Percentiles rank a stretch among this genome's conserved stretches.
Evolutionary conservation across 2,797 vertebrate genomes (phyloP).

Genomic region (Anas bernieri): DNA sequence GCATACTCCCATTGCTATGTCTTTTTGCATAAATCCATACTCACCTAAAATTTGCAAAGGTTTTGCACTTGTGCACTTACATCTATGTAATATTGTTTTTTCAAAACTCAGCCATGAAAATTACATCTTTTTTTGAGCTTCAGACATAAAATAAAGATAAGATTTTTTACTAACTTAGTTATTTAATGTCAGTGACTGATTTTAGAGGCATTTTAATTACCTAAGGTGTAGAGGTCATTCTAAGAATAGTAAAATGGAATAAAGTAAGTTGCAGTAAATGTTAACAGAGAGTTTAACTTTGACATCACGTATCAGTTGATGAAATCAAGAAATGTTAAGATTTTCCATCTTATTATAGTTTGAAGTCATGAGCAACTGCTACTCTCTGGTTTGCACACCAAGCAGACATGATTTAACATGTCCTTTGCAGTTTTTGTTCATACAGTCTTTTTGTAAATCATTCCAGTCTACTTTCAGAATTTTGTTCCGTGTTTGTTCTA

Average conservation of each 20-base stretch:
- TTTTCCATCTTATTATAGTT: not conserved
- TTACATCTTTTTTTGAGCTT: not conserved
- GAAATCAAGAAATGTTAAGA: not conserved
- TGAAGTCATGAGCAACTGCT: not conserved
- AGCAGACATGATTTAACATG: not conserved
- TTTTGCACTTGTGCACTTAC: conserved; percentile 28
- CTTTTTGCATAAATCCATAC: not conserved
- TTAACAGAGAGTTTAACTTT: conserved; percentile 14
- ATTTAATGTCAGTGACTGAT: not conserved
- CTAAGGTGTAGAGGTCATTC: conserved; percentile 3
- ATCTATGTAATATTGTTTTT: not conserved
- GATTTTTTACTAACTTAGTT: not conserved
- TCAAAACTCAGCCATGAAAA: not conserved
- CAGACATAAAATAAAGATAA: not conserved
- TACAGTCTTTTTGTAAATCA: not conserved
- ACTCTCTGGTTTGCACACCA: not conserved
- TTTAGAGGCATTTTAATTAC: conserved; percentile 23
- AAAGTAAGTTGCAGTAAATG: not conserved
- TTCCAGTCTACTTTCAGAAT: not conserved
- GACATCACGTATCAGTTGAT: not conserved
- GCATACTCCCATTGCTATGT: not conserved
- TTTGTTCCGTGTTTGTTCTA: not conserved
- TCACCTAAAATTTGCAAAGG: not conserved
- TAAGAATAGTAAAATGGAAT: not conserved
- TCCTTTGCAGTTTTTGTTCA: not conserved